Evolutionary conservation across 2,113 vertebrate species (phyloP), one percentile per base, ranked within the genome.

Genomic region (Centrocercus urophasianus): DNA sequence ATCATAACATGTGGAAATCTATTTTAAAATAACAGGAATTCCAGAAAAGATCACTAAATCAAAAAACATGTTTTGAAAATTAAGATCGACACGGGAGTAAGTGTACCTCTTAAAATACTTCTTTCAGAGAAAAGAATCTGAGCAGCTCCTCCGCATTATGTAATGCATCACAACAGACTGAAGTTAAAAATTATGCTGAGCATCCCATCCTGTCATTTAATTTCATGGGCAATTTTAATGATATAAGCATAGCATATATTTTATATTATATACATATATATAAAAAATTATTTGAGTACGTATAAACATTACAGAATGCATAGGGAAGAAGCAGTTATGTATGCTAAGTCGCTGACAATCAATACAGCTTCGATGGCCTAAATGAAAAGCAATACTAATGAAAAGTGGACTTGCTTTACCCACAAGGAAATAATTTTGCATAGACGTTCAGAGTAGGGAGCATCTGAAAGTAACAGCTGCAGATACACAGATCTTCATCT

Each of bases 171-270:
- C 9, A 90, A 57, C n/a, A 65, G 70, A 1, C 12, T 30, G 38
- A 77, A 80, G 56, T 59, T 5, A 28, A 43, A 22, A 34, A 60
- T 47, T 1, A 1, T 2, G 10, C 7, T 54, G 20, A 24, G 57
- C 36, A 59, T 9, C n/a, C 43, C 60, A 59, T 8, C 36, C 60
- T 54, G n/a, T 2, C 14, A 2, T 34, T 60, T 19, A 4, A 18
- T 59, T 60, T 24, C 10, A 36, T 0, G 7, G 57, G 21, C 17
- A 80, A 13, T 19, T 52, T 25, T 43, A 13, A 27, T 25, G 14
- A 19, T 7, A 1, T 0, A 64, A 22, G 7, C 43, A 2, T 5
- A 24, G 13, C 12, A n/a, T 59, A 21, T 63, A 38, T 40, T 38
- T 27, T 38, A 63, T 40, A 38, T 38, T 38, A 6, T 16, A 27